phyloP scores from a whole-genome alignment of 1,140 invertebrate species.

The Holotrichia oblita region DNA sequence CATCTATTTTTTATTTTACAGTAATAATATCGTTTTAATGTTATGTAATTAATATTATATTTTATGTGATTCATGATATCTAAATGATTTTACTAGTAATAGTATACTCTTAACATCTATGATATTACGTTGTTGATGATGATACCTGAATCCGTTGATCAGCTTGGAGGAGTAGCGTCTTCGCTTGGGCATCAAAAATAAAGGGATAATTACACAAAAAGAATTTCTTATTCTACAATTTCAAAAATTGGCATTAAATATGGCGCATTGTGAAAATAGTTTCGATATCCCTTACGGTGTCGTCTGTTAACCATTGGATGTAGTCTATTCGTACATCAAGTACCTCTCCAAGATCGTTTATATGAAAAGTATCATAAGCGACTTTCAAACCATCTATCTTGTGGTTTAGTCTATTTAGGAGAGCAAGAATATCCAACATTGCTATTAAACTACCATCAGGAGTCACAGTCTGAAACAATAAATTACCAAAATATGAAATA shows the following conservation, averaged over 20 bases:
- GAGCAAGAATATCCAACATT: conserved; percentile 73
- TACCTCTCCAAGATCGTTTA: conserved; percentile 79
- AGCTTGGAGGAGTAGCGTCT: conserved; percentile 87
- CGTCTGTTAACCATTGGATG: conserved; percentile 75
- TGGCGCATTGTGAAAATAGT: not conserved
- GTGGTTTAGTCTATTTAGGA: conserved; percentile 79
- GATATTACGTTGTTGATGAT: too few species aligned
- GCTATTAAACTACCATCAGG: conserved; percentile 69
- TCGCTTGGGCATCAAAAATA: conserved; percentile 92
- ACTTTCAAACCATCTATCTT: conserved; percentile 73
- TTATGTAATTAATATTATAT: too few species aligned
- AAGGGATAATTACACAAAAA: conserved; percentile 95
- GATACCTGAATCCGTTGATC: conserved; percentile 88
- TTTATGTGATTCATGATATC: too few species aligned
- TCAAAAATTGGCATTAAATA: not conserved
- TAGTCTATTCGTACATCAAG: conserved; percentile 88
- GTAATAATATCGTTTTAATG: too few species aligned
- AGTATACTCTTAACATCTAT: too few species aligned
- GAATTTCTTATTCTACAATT: conserved; percentile 67
- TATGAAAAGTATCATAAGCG: conserved; percentile 85
- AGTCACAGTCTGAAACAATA: conserved; percentile 64
- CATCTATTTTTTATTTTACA: too few species aligned
- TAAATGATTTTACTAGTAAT: too few species aligned
- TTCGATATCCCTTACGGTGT: conserved; percentile 60
- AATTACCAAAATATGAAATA: too few species aligned